Evolutionary conservation across 2,888 invertebrate species (phyloP).

Genomic region (Cataglyphis altisquamis): DNA sequence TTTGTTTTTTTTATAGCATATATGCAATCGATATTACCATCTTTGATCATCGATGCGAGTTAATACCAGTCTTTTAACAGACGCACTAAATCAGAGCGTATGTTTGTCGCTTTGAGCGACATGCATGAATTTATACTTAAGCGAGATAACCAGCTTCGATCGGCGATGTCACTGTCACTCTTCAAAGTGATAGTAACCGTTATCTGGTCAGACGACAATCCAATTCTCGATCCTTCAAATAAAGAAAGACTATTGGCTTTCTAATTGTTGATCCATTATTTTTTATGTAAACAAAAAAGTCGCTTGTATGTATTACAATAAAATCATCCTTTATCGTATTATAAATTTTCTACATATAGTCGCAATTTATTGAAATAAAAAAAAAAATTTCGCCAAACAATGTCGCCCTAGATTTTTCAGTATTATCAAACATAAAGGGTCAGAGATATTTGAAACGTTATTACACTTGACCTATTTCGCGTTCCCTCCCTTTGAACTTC

Average conservation of each 20-base stretch:
- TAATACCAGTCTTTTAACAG: conserved; percentile 15
- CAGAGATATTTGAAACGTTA: conserved; percentile 4
- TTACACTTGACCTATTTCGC: conserved; percentile 9
- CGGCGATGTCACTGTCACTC: background rate
- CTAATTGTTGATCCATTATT: conserved; percentile 12
- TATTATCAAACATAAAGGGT: background rate
- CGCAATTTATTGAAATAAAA: conserved; percentile 9
- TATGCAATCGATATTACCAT: background rate
- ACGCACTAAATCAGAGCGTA: conserved; percentile 12
- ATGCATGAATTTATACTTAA: conserved; percentile 38
- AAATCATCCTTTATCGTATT: conserved; percentile 16
- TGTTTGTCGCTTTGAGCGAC: conserved; percentile 18
- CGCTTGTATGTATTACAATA: background rate
- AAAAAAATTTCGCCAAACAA: background rate
- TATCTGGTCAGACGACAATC: conserved; percentile 7
- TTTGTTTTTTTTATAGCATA: background rate
- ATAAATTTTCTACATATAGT: background rate
- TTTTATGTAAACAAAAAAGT: background rate
- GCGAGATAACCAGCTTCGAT: conserved; percentile 24
- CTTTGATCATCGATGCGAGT: conserved; percentile 25
- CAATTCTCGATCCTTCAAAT: background rate
- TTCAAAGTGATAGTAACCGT: conserved; percentile 5
- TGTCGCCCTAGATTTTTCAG: background rate
- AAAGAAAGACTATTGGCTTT: background rate
- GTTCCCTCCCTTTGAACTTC: conserved; percentile 8